Conservation (phyloP, 2,888 invertebrate genomes). For the Lissonota sp. region DNA sequence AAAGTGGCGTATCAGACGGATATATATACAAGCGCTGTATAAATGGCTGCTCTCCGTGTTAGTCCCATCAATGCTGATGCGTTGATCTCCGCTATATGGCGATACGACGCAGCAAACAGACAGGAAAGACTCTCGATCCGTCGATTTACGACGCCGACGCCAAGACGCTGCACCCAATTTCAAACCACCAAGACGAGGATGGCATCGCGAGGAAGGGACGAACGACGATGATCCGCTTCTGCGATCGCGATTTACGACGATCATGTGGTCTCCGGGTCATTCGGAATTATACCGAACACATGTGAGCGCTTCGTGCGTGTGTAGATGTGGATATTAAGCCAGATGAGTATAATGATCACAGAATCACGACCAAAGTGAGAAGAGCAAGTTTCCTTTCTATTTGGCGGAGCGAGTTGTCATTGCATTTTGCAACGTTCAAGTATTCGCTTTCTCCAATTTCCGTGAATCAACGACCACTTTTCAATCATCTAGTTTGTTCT, state of each 20-base stretch:
- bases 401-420: slow-evolving; percentile 62
- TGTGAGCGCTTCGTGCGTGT: slow-evolving; percentile 7
- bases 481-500: not conserved
- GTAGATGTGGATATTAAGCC: slow-evolving; percentile 22
- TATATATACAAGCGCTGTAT: slow-evolving; percentile 8
- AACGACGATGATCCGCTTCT: slow-evolving; percentile 49
- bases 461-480: slow-evolving; percentile 27
- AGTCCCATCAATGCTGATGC: not conserved
- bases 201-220: slow-evolving; percentile 18
- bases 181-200: slow-evolving; percentile 49
- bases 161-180: slow-evolving; percentile 62
- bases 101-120: slow-evolving; percentile 22
- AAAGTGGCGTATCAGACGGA: slow-evolving; percentile 5
- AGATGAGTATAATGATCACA: slow-evolving; percentile 48
- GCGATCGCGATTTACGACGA: slow-evolving; percentile 61
- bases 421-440: slow-evolving; percentile 48
- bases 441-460: slow-evolving; percentile 36
- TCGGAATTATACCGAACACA: slow-evolving; percentile 62
- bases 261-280: slow-evolving; percentile 62
- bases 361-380: slow-evolving; percentile 25
- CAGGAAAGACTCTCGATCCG: slow-evolving; percentile 50
- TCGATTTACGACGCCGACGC: slow-evolving; percentile 63
- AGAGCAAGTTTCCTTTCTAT: slow-evolving; percentile 56
- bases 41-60: not conserved
- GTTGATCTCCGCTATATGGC: not conserved